Conservation (phyloP, 2,797 vertebrate genomes). For the Sternotherus odoratus region DNA sequence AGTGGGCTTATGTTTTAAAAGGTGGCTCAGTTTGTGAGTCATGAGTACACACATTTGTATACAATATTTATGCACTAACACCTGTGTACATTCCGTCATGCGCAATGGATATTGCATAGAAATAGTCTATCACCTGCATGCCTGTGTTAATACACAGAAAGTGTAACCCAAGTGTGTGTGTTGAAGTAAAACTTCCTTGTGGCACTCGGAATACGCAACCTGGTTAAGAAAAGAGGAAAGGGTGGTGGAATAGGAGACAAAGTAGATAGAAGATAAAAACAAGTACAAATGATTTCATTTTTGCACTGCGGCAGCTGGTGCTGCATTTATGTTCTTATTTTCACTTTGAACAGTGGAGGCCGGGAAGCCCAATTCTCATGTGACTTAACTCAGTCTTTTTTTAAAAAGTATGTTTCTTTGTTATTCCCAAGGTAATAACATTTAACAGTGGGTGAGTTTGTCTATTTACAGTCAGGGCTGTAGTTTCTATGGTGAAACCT, state of each 20-base stretch:
- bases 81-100: not conserved
- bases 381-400: not conserved
- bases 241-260: not conserved
- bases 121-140: not conserved
- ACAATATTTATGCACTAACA: not conserved
- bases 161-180: rapidly evolving
- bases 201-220: not conserved
- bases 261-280: not conserved
- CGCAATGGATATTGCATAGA: not conserved
- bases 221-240: not conserved
- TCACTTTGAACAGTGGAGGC: not conserved
- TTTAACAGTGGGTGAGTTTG: slow-evolving; percentile 44
- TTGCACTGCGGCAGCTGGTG: not conserved
- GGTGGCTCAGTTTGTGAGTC: not conserved
- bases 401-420: not conserved
- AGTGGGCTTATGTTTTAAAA: not conserved
- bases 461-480: slow-evolving; percentile 60
- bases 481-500: slow-evolving; percentile 66
- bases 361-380: not conserved
- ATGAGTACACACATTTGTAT: no score
- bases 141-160: not conserved
- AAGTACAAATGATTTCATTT: not conserved
- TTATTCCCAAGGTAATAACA: slow-evolving; percentile 51
- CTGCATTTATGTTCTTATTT: not conserved
- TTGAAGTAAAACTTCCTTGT: not conserved